A percentile compares a stretch with the other conserved stretches of the same genome.
phyloP scores from a whole-genome alignment of 2,888 invertebrate genomes.

The Pseudanteris insignis region DNA sequence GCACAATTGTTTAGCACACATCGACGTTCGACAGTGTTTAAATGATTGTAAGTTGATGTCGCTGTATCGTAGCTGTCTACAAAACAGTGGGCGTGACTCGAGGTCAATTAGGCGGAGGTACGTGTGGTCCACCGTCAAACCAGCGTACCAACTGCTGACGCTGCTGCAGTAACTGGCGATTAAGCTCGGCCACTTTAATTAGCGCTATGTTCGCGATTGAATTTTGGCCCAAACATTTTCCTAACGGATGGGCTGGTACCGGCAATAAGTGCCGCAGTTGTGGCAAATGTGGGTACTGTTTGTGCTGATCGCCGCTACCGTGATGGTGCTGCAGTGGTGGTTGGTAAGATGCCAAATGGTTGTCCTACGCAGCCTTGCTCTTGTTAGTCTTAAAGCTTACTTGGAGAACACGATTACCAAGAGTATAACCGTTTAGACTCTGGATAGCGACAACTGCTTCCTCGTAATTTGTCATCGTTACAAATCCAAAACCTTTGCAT shows the following conservation, averaged over 20 bases:
- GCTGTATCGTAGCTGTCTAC: conserved; percentile 17
- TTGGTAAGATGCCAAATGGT: conserved; percentile 53
- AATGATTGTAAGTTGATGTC: conserved; percentile 33
- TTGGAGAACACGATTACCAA: conserved; percentile 90
- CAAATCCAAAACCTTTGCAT: conserved; percentile 95
- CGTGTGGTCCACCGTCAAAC: conserved; percentile 36
- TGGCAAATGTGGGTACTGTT: conserved; percentile 4
- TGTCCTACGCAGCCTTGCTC: conserved; percentile 76
- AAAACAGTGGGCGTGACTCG: conserved; percentile 20
- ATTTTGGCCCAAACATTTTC: conserved; percentile 28
- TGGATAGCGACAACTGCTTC: conserved; percentile 92
- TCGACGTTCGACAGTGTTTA: conserved; percentile 29
- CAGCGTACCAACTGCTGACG: conserved; percentile 38
- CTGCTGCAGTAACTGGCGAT: conserved; percentile 33
- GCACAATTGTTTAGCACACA: conserved; percentile 20
- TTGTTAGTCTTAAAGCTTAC: conserved; percentile 92
- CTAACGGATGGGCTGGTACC: conserved; percentile 24
- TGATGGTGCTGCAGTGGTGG: conserved; percentile 34
- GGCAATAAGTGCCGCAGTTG: conserved; percentile 19
- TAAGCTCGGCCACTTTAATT: conserved; percentile 26
- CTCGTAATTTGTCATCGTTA: conserved; percentile 95
- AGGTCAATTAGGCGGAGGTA: conserved; percentile 38
- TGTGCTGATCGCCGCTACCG: conserved; percentile 8
- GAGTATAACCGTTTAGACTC: conserved; percentile 89
- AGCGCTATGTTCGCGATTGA: conserved; percentile 37